phyloP scores from a whole-genome alignment of 2,888 invertebrate genomes.

The Drosophila kanekoi region DNA sequence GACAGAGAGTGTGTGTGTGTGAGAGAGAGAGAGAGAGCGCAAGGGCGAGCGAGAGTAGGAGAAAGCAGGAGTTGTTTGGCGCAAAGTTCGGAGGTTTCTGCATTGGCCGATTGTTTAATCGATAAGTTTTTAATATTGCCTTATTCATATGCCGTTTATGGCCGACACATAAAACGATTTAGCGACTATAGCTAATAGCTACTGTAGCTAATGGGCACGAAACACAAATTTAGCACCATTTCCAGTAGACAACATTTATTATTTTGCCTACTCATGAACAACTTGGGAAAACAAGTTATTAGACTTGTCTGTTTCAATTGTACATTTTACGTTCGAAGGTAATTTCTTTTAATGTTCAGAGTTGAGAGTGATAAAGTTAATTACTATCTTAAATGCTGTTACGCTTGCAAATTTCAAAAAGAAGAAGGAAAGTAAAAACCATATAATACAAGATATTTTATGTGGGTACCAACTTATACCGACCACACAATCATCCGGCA shows the following conservation, averaged over 20 bases:
- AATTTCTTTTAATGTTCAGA: background rate
- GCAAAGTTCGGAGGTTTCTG: slow-evolving; percentile 9
- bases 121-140: slow-evolving; percentile 52
- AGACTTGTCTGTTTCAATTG: background rate
- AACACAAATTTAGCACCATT: background rate
- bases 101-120: slow-evolving; percentile 62
- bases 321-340: background rate
- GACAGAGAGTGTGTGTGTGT: background rate
- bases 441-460: slow-evolving; percentile 4
- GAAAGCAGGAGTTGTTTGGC: background rate
- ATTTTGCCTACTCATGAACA: background rate
- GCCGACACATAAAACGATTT: slow-evolving; percentile 9
- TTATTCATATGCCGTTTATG: slow-evolving; percentile 23
- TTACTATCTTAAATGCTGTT: slow-evolving; percentile 4
- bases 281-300: background rate
- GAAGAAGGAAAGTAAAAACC: background rate
- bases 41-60: background rate
- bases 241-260: background rate
- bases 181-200: background rate
- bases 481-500: slow-evolving; percentile 1
- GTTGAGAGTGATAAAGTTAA: background rate
- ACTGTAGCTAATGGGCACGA: background rate
- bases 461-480: background rate
- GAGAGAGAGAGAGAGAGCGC: background rate
- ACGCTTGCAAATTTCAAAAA: background rate